These are phyloP conservation scores for Conistra vaccinii DNA, from an alignment of 2,888 invertebrate genomes.

Conservation along the genomic window DNA sequence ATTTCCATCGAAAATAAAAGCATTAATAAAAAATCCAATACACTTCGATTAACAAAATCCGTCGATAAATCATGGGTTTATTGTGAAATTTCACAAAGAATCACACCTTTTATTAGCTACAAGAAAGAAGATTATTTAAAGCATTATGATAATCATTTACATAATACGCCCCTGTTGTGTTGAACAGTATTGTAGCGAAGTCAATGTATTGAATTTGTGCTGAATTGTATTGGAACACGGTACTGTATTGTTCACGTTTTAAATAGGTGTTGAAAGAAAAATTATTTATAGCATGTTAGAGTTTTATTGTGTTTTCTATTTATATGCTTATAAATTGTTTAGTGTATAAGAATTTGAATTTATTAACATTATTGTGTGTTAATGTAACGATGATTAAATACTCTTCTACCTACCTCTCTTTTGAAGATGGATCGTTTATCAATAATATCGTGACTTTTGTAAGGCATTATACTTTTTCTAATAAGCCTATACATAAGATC, in stretches of 20 bases:
- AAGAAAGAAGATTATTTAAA: conserved; percentile 37
- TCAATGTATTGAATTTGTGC: conserved; percentile 58
- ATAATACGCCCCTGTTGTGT: conserved; percentile 29
- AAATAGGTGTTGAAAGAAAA: conserved; percentile 32
- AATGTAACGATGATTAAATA: conserved; percentile 28
- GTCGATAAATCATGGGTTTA: conserved; percentile 57
- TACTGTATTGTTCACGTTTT: conserved; percentile 32
- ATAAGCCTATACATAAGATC: background rate
- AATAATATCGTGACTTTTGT: conserved; percentile 5
- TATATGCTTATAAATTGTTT: conserved; percentile 35
- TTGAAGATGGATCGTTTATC: conserved; percentile 5
- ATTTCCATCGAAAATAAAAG: conserved; percentile 9
- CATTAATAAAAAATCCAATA: conserved; percentile 29
- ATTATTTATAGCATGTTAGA: background rate
- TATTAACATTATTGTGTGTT: background rate
- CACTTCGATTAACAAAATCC: conserved; percentile 48
- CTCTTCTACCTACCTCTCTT: background rate
- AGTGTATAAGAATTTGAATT: conserved; percentile 18
- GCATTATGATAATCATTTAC: conserved; percentile 53
- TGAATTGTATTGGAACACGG: conserved; percentile 32
- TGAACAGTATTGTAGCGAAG: conserved; percentile 31
- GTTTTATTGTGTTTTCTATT: conserved; percentile 29
- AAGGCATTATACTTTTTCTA: background rate
- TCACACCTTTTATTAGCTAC: conserved; percentile 44
- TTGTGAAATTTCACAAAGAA: conserved; percentile 61